These are phyloP conservation scores for Drosophila anomelani DNA, from an alignment of 2,888 invertebrate species.

Conservation along the genomic window DNA sequence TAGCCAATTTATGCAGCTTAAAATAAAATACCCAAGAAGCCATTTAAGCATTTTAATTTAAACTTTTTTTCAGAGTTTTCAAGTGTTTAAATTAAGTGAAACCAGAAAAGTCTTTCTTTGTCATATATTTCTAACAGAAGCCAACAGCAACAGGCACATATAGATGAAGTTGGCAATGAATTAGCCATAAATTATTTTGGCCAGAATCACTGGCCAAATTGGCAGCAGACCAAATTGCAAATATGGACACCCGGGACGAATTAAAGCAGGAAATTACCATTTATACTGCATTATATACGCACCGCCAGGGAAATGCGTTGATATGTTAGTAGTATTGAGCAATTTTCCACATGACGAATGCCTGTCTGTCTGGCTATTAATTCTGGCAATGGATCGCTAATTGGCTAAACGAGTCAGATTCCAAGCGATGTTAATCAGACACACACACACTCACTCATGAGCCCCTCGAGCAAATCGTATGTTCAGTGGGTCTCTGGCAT, in stretches of 20 bases:
- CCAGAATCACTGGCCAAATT: slow-evolving; percentile 9
- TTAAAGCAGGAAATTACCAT: slow-evolving; percentile 57
- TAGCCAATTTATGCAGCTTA: not conserved
- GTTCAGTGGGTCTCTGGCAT: slow-evolving; percentile 18
- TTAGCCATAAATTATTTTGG: slow-evolving; percentile 31
- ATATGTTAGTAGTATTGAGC: slow-evolving; percentile 8
- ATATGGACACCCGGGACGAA: slow-evolving; percentile 41
- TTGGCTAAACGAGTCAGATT: slow-evolving; percentile 25
- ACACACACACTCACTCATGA: not conserved
- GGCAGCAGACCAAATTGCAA: slow-evolving; percentile 22
- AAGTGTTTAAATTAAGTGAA: not conserved
- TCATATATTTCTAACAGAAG: not conserved
- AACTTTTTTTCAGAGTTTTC: not conserved
- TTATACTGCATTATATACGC: slow-evolving; percentile 46
- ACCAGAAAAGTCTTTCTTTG: not conserved
- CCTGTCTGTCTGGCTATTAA: slow-evolving; percentile 35
- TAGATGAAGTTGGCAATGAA: slow-evolving; percentile 4
- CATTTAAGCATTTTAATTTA: not conserved
- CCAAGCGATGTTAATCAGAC: slow-evolving; percentile 25
- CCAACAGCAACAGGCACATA: slow-evolving; percentile 20
- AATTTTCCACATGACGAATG: slow-evolving; percentile 32
- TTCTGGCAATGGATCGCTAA: slow-evolving; percentile 26
- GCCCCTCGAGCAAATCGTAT: slow-evolving; percentile 21
- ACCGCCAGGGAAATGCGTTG: slow-evolving; percentile 26
- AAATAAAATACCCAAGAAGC: not conserved